These are phyloP conservation scores for Nematopogon swammerdamellus DNA, from an alignment of 2,888 invertebrate species.

Conservation along the genomic window DNA sequence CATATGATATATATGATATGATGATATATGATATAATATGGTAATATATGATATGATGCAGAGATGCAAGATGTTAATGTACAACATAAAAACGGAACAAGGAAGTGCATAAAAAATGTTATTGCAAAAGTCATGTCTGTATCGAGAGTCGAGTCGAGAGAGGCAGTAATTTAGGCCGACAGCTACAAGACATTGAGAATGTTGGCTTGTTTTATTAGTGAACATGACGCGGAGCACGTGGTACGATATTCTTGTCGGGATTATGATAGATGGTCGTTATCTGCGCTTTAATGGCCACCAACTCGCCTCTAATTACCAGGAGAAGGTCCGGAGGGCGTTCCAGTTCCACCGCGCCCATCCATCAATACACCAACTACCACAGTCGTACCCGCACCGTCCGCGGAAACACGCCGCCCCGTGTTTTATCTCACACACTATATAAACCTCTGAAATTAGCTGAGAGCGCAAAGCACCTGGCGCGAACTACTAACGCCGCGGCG, in stretches of 20 bases:
- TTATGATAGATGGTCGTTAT: neutral
- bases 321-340: neutral
- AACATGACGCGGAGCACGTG: neutral
- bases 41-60: too few relatives aligned
- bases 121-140: neutral
- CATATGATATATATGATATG: too few relatives aligned
- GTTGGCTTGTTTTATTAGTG: neutral
- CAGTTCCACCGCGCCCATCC: neutral
- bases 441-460: too few relatives aligned
- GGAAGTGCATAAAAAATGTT: neutral
- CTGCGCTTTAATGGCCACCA: neutral
- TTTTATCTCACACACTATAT: too few relatives aligned
- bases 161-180: neutral
- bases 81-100: neutral
- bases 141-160: neutral
- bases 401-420: too few relatives aligned
- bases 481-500: too few relatives aligned
- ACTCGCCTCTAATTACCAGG: neutral
- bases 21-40: too few relatives aligned
- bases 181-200: neutral
- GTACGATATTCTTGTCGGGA: neutral
- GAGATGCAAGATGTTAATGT: too few relatives aligned
- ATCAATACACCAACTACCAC: neutral
- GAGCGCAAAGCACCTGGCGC: too few relatives aligned
- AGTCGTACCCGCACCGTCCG: too few relatives aligned